These are phyloP conservation scores for Heterotis niloticus DNA, from an alignment of 2,113 vertebrate genomes.

Conservation along the genomic window DNA sequence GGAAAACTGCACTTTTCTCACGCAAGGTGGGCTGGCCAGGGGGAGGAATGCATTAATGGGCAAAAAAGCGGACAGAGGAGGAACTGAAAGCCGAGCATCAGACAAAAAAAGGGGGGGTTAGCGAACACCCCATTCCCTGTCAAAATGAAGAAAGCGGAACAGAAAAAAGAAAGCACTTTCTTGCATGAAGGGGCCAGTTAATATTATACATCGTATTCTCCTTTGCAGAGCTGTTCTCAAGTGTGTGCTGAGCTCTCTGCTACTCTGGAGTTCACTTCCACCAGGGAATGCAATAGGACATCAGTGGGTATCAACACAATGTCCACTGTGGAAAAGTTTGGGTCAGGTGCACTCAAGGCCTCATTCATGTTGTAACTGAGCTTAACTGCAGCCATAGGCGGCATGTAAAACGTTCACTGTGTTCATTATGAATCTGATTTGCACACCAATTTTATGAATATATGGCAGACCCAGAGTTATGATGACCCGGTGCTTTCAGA, in stretches of 20 bases:
- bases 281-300: constrained; percentile 26
- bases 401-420: too few relatives aligned
- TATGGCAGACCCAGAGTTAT: too few relatives aligned
- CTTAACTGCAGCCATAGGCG: too few relatives aligned
- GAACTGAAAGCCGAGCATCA: constrained; percentile 39
- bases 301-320: neutral
- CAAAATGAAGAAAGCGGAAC: constrained; percentile 35
- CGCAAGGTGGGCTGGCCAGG: constrained; percentile 64
- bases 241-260: constrained; percentile 26
- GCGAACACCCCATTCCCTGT: constrained; percentile 34
- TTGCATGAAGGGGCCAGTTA: constrained; percentile 26
- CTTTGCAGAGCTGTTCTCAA: constrained; percentile 33
- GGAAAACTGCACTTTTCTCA: constrained; percentile 58
- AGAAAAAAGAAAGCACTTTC: constrained; percentile 33
- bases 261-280: neutral
- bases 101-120: constrained; percentile 31
- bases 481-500: too few relatives aligned
- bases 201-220: constrained; percentile 39
- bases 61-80: constrained; percentile 26
- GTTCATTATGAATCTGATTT: too few relatives aligned
- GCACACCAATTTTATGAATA: too few relatives aligned
- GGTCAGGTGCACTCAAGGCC: neutral
- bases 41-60: constrained; percentile 67
- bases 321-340: neutral
- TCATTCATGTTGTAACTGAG: too few relatives aligned